These are phyloP conservation scores for Nesometra sesokonis DNA, from an alignment of 35 echinoderm and acorn worm genomes.

Conservation along the genomic window DNA sequence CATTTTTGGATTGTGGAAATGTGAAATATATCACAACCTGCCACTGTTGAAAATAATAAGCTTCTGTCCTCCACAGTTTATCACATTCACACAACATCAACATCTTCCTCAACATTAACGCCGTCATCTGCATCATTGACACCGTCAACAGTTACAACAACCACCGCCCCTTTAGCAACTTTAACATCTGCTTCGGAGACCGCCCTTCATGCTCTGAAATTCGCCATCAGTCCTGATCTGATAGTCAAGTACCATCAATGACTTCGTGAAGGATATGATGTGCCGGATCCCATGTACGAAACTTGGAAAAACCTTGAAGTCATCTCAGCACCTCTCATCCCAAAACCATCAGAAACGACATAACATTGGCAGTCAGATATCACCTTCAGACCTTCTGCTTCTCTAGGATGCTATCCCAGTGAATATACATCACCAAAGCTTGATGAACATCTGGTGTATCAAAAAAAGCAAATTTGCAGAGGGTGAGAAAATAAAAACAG, in stretches of 20 bases:
- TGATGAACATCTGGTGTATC: background rate
- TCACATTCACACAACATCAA: background rate
- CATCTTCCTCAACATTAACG: background rate
- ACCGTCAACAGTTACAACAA: background rate
- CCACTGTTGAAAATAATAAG: constrained; percentile 2
- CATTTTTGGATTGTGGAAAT: constrained; percentile 12
- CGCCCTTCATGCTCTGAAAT: background rate
- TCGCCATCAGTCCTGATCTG: background rate
- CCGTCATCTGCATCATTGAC: too few species aligned
- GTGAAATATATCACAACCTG: constrained; percentile 10
- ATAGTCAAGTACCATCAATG: background rate
- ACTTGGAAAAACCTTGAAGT: background rate
- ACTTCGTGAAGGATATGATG: constrained; percentile 8
- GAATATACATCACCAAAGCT: background rate
- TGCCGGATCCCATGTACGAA: too few species aligned
- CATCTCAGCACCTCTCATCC: background rate
- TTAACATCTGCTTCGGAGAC: background rate
- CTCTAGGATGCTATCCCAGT: background rate
- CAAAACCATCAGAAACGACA: background rate
- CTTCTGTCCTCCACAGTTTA: constrained; percentile 17
- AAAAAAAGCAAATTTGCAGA: background rate
- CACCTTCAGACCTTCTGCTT: background rate
- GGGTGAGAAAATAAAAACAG: background rate
- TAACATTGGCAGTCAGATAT: background rate
- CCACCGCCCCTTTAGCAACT: background rate